These are phyloP conservation scores for Lepus timidus DNA, from an alignment of 2,113 vertebrate genomes.

Conservation along the genomic window DNA sequence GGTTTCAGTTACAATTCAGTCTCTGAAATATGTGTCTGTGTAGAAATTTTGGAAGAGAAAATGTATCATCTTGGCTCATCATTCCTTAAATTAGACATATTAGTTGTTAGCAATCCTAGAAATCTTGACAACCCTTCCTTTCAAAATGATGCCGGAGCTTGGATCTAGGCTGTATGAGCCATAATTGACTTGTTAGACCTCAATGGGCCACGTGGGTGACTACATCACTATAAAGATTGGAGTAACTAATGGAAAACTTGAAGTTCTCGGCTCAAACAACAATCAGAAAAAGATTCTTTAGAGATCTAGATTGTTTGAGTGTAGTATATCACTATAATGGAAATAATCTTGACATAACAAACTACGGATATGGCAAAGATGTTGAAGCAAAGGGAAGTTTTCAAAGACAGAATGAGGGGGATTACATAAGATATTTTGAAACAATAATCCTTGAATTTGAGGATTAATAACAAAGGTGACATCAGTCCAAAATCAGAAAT, in stretches of 20 bases:
- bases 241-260: neutral
- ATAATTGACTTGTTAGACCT: neutral
- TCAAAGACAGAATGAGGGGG: too few relatives aligned
- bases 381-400: too few relatives aligned
- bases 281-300: too few relatives aligned
- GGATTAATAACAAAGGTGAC: too few relatives aligned
- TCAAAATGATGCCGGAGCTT: neutral
- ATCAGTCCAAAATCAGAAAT: too few relatives aligned
- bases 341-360: too few relatives aligned
- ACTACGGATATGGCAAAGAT: too few relatives aligned
- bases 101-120: neutral
- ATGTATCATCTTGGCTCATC: neutral
- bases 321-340: too few relatives aligned
- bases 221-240: neutral
- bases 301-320: too few relatives aligned
- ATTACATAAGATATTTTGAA: too few relatives aligned
- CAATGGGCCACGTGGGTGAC: neutral
- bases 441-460: too few relatives aligned
- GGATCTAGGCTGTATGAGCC: neutral
- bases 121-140: neutral
- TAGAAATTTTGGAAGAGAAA: conserved; percentile 31
- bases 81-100: neutral
- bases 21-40: neutral
- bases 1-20: neutral
- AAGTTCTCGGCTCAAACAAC: neutral